These are phyloP conservation scores for Flabesymbios commensalis DNA, from an alignment of 2,888 invertebrate genomes.

Conservation along the genomic window DNA sequence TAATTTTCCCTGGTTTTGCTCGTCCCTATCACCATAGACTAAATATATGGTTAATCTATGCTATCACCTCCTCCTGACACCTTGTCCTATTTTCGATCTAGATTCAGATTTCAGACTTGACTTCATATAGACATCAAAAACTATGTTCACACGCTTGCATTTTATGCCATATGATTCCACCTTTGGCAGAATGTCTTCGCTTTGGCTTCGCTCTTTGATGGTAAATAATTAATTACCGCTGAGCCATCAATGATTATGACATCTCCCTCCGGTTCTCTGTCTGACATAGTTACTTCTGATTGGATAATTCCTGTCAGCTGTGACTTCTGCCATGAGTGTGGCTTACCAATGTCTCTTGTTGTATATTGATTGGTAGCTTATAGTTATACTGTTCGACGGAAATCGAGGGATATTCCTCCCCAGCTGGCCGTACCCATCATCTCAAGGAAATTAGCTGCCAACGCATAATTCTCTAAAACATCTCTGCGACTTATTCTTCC, in stretches of 20 bases:
- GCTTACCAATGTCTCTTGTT: background rate
- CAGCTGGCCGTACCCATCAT: too few relatives aligned
- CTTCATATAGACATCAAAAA: constrained; percentile 21
- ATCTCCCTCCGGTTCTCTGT: background rate
- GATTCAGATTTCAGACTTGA: constrained; percentile 4
- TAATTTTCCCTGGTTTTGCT: background rate
- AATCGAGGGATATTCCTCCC: too few relatives aligned
- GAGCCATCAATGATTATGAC: background rate
- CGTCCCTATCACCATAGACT: background rate
- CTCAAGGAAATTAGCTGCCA: too few relatives aligned
- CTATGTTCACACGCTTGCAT: constrained; percentile 22
- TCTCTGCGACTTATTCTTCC: too few relatives aligned
- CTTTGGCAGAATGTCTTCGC: too few relatives aligned
- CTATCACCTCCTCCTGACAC: background rate
- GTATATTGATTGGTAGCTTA: too few relatives aligned
- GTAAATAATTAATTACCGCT: background rate
- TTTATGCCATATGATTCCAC: constrained; percentile 11
- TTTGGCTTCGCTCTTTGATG: background rate
- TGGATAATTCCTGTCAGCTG: background rate
- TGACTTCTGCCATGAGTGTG: background rate
- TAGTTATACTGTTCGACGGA: too few relatives aligned
- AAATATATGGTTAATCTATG: too few relatives aligned
- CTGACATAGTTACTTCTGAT: background rate
- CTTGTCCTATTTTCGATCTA: background rate
- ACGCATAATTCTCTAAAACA: too few relatives aligned